These are phyloP conservation scores for Lampropteryx suffumata DNA, from an alignment of 2,888 invertebrate species.

Conservation along the genomic window DNA sequence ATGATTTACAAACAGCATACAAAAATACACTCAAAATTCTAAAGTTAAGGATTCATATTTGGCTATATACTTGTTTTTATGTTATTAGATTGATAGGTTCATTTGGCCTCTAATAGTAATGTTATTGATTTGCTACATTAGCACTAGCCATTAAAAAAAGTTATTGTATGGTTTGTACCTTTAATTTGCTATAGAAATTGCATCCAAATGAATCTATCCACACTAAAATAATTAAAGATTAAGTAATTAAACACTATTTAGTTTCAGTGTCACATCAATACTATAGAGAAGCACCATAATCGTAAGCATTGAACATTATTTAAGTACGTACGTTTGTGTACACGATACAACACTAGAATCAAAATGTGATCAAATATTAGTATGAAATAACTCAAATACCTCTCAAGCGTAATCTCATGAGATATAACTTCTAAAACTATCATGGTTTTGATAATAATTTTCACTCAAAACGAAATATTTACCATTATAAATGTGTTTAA, in stretches of 20 bases:
- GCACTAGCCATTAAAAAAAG: conserved; percentile 1
- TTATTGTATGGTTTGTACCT: no score
- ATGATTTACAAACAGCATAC: conserved; percentile 57
- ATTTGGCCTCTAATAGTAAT: conserved; percentile 16
- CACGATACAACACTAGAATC: conserved; percentile 3
- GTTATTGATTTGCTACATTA: background rate
- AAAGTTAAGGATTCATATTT: conserved; percentile 23
- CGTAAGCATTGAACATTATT: conserved; percentile 10
- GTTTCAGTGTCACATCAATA: conserved; percentile 3
- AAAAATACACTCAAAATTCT: conserved; percentile 56
- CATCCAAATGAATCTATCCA: conserved; percentile 13
- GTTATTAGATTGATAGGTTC: conserved; percentile 5
- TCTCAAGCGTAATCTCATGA: no score
- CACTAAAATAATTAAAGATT: background rate
- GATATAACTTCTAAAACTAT: no score
- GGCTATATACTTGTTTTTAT: conserved; percentile 16
- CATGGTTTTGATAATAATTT: no score
- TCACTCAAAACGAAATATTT: no score
- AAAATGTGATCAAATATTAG: background rate
- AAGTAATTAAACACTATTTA: conserved; percentile 12
- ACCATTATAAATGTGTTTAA: no score
- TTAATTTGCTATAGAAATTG: no score
- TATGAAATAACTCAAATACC: no score
- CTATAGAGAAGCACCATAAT: conserved; percentile 9
- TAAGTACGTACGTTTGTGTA: background rate